These are phyloP conservation scores for Agrenia bidenticulata DNA, from an alignment of 2,888 invertebrate species.

Conservation along the genomic window DNA sequence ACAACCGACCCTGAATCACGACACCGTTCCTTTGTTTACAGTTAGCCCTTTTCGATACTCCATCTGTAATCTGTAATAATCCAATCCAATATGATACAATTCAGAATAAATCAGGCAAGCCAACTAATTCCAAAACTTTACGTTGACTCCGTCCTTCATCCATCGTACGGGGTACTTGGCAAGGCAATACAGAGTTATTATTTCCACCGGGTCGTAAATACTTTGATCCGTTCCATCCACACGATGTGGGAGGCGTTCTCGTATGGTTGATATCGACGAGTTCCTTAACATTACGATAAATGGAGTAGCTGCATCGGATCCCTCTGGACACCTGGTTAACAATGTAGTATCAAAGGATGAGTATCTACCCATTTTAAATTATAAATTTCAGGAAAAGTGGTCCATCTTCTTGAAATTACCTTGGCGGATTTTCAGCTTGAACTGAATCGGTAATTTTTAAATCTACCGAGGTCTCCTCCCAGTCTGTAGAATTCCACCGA, in stretches of 20 bases:
- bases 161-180: conserved; percentile 10
- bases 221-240: neutral
- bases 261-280: neutral
- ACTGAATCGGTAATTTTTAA: conserved; percentile 2
- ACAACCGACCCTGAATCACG: neutral
- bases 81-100: neutral
- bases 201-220: conserved; percentile 4
- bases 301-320: neutral
- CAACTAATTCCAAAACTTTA: neutral
- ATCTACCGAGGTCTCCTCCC: neutral
- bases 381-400: no score
- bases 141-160: conserved; percentile 12
- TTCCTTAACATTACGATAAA: conserved; percentile 10
- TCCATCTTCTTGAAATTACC: no score
- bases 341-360: neutral
- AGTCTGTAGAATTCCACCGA: neutral
- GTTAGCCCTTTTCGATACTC: neutral
- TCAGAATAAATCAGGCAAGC: neutral
- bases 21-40: neutral
- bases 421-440: conserved; percentile 1
- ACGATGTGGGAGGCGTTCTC: conserved; percentile 1
- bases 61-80: neutral
- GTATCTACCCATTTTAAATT: no score
- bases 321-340: neutral
- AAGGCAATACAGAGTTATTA: conserved; percentile 4